phyloP scores from a whole-genome alignment of 2,888 invertebrate genomes.

The Sussaba pulchella region DNA sequence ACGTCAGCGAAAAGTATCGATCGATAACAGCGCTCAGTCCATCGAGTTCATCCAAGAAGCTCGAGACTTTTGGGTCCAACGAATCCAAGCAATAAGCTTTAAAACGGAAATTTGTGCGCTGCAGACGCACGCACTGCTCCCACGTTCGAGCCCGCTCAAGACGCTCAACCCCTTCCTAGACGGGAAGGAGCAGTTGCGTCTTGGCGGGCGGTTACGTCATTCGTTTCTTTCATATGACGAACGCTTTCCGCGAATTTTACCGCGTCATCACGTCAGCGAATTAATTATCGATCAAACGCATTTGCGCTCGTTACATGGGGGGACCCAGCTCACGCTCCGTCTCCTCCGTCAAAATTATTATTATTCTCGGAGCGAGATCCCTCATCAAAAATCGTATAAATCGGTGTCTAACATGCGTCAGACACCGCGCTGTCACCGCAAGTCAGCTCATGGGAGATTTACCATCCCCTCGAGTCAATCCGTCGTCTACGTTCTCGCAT shows the following conservation, averaged over 20 bases:
- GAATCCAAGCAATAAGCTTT: constrained; percentile 6
- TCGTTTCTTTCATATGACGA: constrained; percentile 35
- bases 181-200: constrained; percentile 36
- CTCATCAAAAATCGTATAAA: constrained; percentile 29
- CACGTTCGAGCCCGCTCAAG: constrained; percentile 29
- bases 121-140: background rate
- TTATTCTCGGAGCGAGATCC: constrained; percentile 52
- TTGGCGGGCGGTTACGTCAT: constrained; percentile 53
- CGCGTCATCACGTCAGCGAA: constrained; percentile 32
- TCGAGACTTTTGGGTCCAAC: constrained; percentile 19
- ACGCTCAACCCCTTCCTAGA: constrained; percentile 50
- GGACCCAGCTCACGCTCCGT: constrained; percentile 31
- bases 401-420: constrained; percentile 61
- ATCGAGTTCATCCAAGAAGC: background rate
- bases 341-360: constrained; percentile 49
- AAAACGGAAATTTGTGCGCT: constrained; percentile 28
- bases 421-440: constrained; percentile 13
- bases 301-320: constrained; percentile 47
- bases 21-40: background rate
- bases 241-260: constrained; percentile 51
- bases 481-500: constrained; percentile 12
- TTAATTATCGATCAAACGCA: constrained; percentile 58
- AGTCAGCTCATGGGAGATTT: constrained; percentile 39
- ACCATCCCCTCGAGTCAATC: constrained; percentile 23
- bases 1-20: background rate